These are phyloP conservation scores for Thermophis baileyi DNA, from an alignment of 2,113 vertebrate genomes.

Conservation along the genomic window DNA sequence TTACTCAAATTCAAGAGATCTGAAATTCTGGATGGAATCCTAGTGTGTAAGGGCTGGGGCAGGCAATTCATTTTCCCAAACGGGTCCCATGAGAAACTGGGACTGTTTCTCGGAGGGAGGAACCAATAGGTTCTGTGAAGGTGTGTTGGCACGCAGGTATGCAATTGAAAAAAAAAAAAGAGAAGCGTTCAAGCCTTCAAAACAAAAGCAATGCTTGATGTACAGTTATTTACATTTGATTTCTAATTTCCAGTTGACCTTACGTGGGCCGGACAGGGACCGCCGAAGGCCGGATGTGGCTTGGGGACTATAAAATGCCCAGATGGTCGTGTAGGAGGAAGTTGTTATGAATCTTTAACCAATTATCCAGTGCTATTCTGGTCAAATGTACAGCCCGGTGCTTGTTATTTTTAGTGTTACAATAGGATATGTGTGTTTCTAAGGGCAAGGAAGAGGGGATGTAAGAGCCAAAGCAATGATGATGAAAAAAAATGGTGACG, in stretches of 20 bases:
- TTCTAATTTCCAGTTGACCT: not conserved
- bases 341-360: not conserved
- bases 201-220: too few species aligned
- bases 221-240: not conserved
- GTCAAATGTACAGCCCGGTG: not conserved
- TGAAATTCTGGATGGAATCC: not conserved
- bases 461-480: not conserved
- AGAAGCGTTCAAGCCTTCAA: too few species aligned
- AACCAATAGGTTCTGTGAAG: too few species aligned
- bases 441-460: not conserved
- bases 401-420: not conserved
- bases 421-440: not conserved
- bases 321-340: not conserved
- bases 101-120: too few species aligned
- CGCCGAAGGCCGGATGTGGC: not conserved
- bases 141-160: too few species aligned
- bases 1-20: not conserved
- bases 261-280: not conserved
- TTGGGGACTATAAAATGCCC: not conserved
- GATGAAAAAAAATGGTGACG: not conserved
- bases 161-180: too few species aligned
- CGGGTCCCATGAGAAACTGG: too few species aligned
- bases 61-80: not conserved
- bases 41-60: not conserved
- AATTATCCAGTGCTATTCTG: not conserved